Base-by-base conservation (phyloP, 1,140 invertebrate species). In the Contarinia nasturtii region DNA sequence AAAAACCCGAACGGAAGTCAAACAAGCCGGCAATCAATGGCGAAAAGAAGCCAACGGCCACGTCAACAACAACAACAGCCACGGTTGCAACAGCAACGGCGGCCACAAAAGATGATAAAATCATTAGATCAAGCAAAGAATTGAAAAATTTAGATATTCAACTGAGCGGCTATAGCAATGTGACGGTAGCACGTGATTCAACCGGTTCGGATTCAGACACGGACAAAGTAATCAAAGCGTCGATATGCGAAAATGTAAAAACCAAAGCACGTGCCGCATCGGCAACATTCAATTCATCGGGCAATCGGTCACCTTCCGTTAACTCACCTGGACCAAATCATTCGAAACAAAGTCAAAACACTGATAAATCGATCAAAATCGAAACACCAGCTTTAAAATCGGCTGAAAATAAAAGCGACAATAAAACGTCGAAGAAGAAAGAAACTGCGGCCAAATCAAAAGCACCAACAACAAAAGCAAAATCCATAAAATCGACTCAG, bases 201-300 rank as follows among this genome's bases (percentile, higher is more conserved):
- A 20, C 15, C 48, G 53, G 55, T 8, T 49, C 55, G 14, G 53
- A 54, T 22, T 18, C 15, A 49, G 53, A 54, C 12, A 50, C 55
- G 14, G 53, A 54, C 22, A 48, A 54, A 7, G 53, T 55, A 12
- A 53, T 61, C n/a, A 63, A 63, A 50, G 60, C 60, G 7, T 63
- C 60, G 27, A 63, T 63, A 49, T 63, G 60, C 48, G 61, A 63
- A 49, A 63, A 61, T 37, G 61, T 63, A 2, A 63, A 63, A 49
- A 63, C 61, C 2, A 63, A 63, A 44, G 63, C 60, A 3, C 52
- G 61, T 19, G 38, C n/a, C n/a, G 18, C 41, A 50, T 20, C 17
- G 48, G 17, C 12, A 34, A 27, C 27, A 27, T 27, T 27, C 27
- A 27, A 27, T 27, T 27, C 27, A 27, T 27, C 27, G 27, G 27